Conservation (phyloP, 2,888 invertebrate species). For the Ectemnius continuus region DNA sequence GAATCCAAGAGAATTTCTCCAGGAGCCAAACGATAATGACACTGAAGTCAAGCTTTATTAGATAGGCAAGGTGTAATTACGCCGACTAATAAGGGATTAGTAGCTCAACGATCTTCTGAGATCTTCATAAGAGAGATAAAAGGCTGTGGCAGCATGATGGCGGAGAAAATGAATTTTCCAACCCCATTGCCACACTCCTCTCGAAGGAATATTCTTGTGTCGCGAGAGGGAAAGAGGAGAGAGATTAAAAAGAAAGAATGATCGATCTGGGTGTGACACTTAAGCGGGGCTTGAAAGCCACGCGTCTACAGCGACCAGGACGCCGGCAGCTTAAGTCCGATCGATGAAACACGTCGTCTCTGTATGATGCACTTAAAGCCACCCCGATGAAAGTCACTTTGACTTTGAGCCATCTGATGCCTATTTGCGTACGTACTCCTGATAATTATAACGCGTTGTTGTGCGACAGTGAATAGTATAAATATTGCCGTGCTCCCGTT, state of each 20-base stretch:
- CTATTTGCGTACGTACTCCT: background rate
- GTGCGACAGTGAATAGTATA: background rate
- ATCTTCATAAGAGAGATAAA: background rate
- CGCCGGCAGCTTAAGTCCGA: background rate
- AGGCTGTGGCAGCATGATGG: background rate
- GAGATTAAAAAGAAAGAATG: conserved; percentile 6
- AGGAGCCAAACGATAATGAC: too few relatives aligned
- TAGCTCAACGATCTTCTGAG: too few relatives aligned
- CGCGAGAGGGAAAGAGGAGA: background rate
- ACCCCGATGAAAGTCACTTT: background rate
- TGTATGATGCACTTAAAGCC: background rate
- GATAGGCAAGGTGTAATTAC: too few relatives aligned
- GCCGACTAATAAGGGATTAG: too few relatives aligned
- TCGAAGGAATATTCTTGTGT: conserved; percentile 2
- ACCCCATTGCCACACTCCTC: conserved; percentile 27
- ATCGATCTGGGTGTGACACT: conserved; percentile 32
- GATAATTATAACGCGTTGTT: conserved; percentile 4
- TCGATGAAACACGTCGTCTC: background rate
- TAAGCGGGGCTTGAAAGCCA: conserved; percentile 6
- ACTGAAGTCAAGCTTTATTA: too few relatives aligned
- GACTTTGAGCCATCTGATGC: conserved; percentile 1
- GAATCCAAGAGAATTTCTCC: too few relatives aligned
- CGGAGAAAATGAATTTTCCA: conserved; percentile 31
- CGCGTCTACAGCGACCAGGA: too few relatives aligned
- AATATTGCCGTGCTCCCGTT: too few relatives aligned